Conservation (phyloP, 2,797 vertebrate species). For the Clamator glandarius region DNA sequence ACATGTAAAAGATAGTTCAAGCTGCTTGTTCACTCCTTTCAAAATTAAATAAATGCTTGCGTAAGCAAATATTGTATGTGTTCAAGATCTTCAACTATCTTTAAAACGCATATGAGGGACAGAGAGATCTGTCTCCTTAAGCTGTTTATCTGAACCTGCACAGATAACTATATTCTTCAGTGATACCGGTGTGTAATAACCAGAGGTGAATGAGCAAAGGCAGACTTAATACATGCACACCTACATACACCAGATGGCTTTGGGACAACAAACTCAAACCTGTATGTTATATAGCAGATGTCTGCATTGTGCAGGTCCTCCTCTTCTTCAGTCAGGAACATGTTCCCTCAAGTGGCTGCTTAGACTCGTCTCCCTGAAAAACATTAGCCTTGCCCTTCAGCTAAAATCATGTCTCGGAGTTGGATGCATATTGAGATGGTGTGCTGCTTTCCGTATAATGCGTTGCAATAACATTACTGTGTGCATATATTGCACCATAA, state of each 20-base stretch:
- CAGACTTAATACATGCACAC: not conserved
- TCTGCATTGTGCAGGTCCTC: not conserved
- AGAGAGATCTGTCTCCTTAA: not conserved
- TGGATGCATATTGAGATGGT: not conserved
- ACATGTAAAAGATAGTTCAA: not conserved
- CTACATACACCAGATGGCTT: not conserved
- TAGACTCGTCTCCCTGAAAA: not conserved
- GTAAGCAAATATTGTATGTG: not conserved
- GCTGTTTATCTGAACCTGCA: not conserved
- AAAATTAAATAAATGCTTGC: not conserved
- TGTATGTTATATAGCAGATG: not conserved
- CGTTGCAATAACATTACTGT: not conserved
- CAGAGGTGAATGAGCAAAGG: not conserved
- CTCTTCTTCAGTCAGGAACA: not conserved
- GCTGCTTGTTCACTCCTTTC: not conserved
- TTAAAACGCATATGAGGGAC: not conserved
- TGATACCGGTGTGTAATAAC: not conserved
- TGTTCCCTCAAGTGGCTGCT: not conserved
- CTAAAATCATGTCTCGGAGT: not conserved
- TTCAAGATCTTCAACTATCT: not conserved
- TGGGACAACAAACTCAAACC: not conserved
- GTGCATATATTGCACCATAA: not conserved
- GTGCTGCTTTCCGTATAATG: not conserved
- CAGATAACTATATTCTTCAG: not conserved
- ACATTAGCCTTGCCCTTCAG: not conserved